phyloP scores from a whole-genome alignment of 2,797 vertebrate genomes.

The Ispidina picta region DNA sequence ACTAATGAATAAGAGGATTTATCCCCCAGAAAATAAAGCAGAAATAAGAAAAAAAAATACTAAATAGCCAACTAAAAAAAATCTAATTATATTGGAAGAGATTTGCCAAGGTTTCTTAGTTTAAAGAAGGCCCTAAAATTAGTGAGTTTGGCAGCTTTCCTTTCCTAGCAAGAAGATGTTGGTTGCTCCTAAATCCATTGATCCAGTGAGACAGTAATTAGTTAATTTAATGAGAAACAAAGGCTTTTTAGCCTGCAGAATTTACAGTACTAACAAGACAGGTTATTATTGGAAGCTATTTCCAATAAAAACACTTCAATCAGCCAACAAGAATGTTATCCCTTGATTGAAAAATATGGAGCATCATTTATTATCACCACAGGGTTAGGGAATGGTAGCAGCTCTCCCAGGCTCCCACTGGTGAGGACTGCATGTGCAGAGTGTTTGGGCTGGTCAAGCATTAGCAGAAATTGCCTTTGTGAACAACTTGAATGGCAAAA shows the following conservation, averaged over 20 bases:
- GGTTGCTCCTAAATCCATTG: conserved; percentile 11
- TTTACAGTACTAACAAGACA: conserved; percentile 36
- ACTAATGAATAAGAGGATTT: conserved; percentile 76
- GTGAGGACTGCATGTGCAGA: background rate
- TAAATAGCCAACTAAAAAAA: conserved; percentile 62
- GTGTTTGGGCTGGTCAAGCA: background rate
- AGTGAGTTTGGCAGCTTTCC: conserved; percentile 45
- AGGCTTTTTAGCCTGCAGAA: conserved; percentile 38
- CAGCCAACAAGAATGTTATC: background rate
- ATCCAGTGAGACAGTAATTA: conserved; percentile 52
- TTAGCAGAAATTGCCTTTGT: background rate
- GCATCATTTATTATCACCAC: background rate
- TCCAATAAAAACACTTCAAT: conserved; percentile 43
- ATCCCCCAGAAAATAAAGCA: conserved; percentile 52
- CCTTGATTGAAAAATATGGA: background rate
- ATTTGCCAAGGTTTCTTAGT: conserved; percentile 47
- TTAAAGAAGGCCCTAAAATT: background rate
- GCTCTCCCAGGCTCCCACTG: background rate
- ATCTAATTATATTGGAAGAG: conserved; percentile 41
- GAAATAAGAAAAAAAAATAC: conserved; percentile 59
- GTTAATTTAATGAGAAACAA: conserved; percentile 62
- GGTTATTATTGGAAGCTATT: conserved; percentile 22
- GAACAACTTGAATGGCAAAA: background rate
- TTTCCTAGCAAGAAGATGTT: conserved; percentile 7
- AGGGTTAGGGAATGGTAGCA: background rate